Evolutionary conservation across 2,797 vertebrate genomes (phyloP), one percentile per base, ranked within the genome.

Genomic region (Microctenopoma stevenorrisi): DNA sequence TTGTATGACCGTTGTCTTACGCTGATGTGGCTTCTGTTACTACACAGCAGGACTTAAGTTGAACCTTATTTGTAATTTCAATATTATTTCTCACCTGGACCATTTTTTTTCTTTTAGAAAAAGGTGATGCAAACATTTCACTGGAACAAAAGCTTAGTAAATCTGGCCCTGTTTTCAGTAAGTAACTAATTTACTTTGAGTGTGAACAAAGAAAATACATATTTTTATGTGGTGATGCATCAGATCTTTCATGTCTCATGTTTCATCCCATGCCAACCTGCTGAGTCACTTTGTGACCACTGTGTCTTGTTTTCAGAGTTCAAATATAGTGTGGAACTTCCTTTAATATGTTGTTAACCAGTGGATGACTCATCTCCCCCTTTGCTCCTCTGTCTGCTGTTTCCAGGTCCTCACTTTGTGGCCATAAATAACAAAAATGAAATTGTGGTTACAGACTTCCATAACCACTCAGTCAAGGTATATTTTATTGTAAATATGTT

Each of bases 401-500:
- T 62, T 70, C 26, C 81, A 99, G 97, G 97, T 74, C 97, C 97
- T 28, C 97, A 98, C 90, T 99, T 98, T 76, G 97, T 98, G 78
- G 96, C 97, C 0, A 96, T 99, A 37, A 99, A 98, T 90, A 98
- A 97, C 93, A 98, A 97, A 93, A 98, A 98, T 43, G 97, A 98
- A 90, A 98, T 98, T 0, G 94, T 98, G 80, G 97, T 99, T 56
- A 98, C 97, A 0, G 97, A 99, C 87, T 98, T 99, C 90, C 97
- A 99, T 84, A 99, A 98, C 90, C 97, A 98, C 84, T 98, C 97
- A 0, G 97, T 98, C 60, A 98, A 99, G 97, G 97, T 98, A 91
- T 78, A 92, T 0, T 51, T 64, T 25, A 12, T 11, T 69, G 9
- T 61, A 46, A 49, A 11, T 60, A 37, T 75, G 26, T 67, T 53